Evolutionary conservation across 2,888 invertebrate species (phyloP).

Genomic region (Euphydryas editha): DNA sequence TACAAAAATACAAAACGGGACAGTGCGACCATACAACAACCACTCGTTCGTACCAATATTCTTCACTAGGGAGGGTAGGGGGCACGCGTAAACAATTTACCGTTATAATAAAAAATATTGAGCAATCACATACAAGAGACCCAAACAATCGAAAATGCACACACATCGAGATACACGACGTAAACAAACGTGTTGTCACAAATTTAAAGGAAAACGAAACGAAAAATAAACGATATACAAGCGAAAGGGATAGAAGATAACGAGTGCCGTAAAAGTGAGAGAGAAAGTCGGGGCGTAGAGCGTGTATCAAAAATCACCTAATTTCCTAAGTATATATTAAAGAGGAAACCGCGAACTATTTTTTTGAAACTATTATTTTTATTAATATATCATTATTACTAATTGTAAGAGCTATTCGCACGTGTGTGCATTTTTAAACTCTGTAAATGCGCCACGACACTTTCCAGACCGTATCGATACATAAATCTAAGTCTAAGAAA

Average conservation of each 20-base stretch:
- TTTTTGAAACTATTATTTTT: conserved; percentile 60
- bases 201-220: conserved; percentile 49
- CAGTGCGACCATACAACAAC: conserved; percentile 74
- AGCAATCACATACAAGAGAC: conserved; percentile 76
- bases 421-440: conserved; percentile 51
- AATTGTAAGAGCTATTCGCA: conserved; percentile 51
- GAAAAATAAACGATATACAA: conserved; percentile 30
- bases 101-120: conserved; percentile 61
- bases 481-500: conserved; percentile 57
- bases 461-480: background rate
- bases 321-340: conserved; percentile 46
- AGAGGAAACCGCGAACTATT: conserved; percentile 51
- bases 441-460: conserved; percentile 36
- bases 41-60: conserved; percentile 66
- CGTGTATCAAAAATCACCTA: conserved; percentile 59
- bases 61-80: conserved; percentile 67
- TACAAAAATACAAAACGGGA: conserved; percentile 84
- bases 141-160: conserved; percentile 59
- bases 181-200: conserved; percentile 54
- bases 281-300: conserved; percentile 57
- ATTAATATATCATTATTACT: conserved; percentile 45
- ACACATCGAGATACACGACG: conserved; percentile 45
- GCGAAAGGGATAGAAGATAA: conserved; percentile 34
- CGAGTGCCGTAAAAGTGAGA: conserved; percentile 45
- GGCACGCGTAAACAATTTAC: conserved; percentile 67